A percentile compares a stretch with the other conserved stretches of the same genome.
phyloP scores from a whole-genome alignment of 2,113 vertebrate genomes.

The Oncorhynchus gorbuscha region DNA sequence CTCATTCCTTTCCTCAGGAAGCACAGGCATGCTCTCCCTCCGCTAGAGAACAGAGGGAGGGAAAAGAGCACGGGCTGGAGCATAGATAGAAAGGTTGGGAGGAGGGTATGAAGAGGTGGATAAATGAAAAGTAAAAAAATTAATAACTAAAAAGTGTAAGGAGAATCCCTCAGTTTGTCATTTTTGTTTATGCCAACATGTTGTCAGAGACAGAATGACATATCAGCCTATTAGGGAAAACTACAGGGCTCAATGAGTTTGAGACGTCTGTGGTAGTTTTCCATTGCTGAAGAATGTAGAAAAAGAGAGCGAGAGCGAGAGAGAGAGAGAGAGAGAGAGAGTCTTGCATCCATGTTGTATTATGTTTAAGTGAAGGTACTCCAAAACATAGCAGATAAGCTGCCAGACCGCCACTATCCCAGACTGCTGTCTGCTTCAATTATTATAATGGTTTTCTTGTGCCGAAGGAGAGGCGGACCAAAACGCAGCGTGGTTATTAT shows the following conservation, averaged over 20 bases:
- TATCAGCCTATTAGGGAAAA: background rate
- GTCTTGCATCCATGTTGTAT: conserved; percentile 18
- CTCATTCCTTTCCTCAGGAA: conserved; percentile 25
- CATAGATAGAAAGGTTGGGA: too few relatives aligned
- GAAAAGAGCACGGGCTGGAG: conserved; percentile 16
- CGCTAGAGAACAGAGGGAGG: conserved; percentile 23
- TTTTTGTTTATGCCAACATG: background rate
- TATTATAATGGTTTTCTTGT: background rate
- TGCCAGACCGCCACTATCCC: background rate
- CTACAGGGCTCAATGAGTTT: background rate
- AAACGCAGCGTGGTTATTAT: too few relatives aligned
- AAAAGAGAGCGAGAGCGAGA: background rate
- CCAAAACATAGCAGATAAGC: conserved; percentile 20
- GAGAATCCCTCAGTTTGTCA: background rate
- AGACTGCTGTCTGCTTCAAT: background rate
- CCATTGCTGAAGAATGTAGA: background rate
- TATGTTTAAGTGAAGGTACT: conserved; percentile 31
- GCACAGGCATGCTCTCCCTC: conserved; percentile 25
- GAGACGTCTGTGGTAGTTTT: background rate
- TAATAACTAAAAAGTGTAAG: background rate
- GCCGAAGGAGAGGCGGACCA: too few relatives aligned
- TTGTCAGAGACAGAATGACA: background rate
- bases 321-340: background rate
- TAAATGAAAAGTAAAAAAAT: background rate
- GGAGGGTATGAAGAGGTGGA: too few relatives aligned